These are phyloP conservation scores for Etheostoma perlongum DNA, from an alignment of 2,797 vertebrate species.

Conservation along the genomic window DNA sequence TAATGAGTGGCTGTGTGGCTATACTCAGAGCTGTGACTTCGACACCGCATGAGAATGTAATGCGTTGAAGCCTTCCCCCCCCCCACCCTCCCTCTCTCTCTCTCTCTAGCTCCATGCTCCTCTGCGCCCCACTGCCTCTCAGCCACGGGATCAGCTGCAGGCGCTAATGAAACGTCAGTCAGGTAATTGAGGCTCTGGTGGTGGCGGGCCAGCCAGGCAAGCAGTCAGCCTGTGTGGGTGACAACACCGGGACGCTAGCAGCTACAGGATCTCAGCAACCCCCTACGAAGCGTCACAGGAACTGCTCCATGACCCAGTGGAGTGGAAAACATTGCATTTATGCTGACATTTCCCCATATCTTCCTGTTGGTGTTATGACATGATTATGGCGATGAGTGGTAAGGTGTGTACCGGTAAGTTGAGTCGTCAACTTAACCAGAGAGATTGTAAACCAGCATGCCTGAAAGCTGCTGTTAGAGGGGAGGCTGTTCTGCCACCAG, in stretches of 20 bases:
- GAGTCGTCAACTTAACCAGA: conserved; percentile 55
- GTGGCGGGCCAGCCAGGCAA: conserved; percentile 79
- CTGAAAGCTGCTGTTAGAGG: conserved; percentile 38
- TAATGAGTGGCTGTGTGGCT: conserved; percentile 80
- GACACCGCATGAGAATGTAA: conserved; percentile 81
- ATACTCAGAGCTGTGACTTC: conserved; percentile 73
- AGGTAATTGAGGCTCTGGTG: conserved; percentile 86
- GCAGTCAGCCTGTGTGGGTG: conserved; percentile 76
- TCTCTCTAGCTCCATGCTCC: conserved; percentile 65
- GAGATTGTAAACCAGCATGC: conserved; percentile 61
- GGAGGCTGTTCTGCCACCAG: conserved; percentile 61
- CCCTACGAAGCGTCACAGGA: conserved; percentile 68
- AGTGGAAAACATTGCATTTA: conserved; percentile 76
- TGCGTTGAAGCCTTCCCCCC: conserved; percentile 59
- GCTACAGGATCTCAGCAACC: conserved; percentile 68
- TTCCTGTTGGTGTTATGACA: conserved; percentile 53
- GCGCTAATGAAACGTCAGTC: conserved; percentile 88
- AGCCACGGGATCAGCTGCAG: conserved; percentile 86
- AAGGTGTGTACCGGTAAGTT: conserved; percentile 35
- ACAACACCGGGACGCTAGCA: conserved; percentile 74
- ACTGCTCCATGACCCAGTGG: conserved; percentile 57
- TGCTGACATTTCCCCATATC: conserved; percentile 58
- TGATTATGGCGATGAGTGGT: not conserved
- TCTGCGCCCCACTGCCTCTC: conserved; percentile 81
- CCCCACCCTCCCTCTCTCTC: conserved; percentile 45